phyloP scores from a whole-genome alignment of 2,113 vertebrate species.

The Patagioenas fasciata region DNA sequence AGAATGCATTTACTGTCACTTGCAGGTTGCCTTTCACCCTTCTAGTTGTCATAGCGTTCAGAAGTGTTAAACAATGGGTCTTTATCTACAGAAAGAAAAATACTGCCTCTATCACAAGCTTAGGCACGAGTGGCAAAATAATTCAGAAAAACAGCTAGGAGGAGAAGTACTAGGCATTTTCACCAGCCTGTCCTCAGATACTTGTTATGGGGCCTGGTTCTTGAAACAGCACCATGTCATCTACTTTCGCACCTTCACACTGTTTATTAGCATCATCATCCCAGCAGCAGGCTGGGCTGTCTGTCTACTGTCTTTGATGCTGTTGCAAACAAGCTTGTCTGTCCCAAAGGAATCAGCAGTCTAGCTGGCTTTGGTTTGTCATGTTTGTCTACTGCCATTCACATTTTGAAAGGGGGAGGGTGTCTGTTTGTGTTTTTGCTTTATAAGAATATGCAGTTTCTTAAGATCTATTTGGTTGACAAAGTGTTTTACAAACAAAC shows the following conservation, averaged over 20 bases:
- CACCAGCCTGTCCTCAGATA: neutral
- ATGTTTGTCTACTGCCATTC: neutral
- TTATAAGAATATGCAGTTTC: neutral
- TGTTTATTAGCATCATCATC: neutral
- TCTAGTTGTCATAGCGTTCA: neutral
- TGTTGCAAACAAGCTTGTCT: neutral
- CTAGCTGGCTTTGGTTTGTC: neutral
- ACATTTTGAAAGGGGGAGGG: neutral
- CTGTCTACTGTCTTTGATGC: neutral
- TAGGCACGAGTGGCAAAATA: neutral
- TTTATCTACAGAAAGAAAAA: conserved; percentile 1
- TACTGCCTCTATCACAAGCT: neutral
- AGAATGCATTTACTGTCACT: conserved; percentile 12
- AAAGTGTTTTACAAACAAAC: conserved; percentile 59
- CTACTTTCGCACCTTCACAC: neutral
- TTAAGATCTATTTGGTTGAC: conserved; percentile 41
- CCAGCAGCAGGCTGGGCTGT: neutral
- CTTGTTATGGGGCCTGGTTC: neutral
- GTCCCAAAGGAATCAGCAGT: neutral
- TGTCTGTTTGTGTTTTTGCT: neutral
- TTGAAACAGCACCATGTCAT: neutral
- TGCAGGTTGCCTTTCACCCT: neutral
- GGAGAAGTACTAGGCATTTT: neutral
- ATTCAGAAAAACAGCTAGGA: neutral
- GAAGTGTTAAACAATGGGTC: neutral